Percentiles rank a stretch among this genome's conserved stretches.
Conservation (phyloP, 2,113 vertebrate species). For the Rhipidura dahli region DNA sequence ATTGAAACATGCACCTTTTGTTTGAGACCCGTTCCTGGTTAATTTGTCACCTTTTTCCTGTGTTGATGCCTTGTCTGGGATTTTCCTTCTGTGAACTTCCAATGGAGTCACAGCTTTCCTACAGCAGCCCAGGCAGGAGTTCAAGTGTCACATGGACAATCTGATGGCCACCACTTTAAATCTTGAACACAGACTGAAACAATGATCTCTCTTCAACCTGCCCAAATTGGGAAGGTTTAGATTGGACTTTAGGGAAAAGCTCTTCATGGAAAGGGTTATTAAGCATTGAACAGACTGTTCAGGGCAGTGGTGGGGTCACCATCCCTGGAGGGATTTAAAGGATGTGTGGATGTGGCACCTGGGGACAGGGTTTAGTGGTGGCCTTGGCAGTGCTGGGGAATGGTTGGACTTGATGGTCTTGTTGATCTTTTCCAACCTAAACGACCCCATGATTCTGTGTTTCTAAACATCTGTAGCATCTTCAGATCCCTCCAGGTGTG, state of each 20-base stretch:
- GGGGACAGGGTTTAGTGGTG: neutral
- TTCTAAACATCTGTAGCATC: neutral
- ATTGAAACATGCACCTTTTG: neutral
- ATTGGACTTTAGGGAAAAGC: neutral
- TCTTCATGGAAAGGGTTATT: neutral
- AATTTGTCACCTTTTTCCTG: neutral
- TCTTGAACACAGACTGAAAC: accelerated
- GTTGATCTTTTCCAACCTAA: neutral
- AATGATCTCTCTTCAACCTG: neutral
- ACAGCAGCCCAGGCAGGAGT: neutral
- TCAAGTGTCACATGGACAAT: neutral
- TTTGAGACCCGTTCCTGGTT: neutral
- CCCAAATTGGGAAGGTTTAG: neutral
- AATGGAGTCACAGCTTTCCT: neutral
- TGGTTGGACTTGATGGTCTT: neutral
- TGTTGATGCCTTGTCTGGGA: neutral
- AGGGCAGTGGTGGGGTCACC: neutral
- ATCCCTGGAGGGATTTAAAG: neutral
- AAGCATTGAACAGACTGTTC: neutral
- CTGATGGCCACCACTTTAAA: neutral
- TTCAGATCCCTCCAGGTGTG: neutral
- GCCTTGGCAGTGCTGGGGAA: neutral
- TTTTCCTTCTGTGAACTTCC: neutral
- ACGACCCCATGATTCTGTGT: too few relatives aligned
- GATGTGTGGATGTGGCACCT: neutral